Evolutionary conservation across 2,888 invertebrate genomes (phyloP).

Genomic region (Dolichopus griseipennis): DNA sequence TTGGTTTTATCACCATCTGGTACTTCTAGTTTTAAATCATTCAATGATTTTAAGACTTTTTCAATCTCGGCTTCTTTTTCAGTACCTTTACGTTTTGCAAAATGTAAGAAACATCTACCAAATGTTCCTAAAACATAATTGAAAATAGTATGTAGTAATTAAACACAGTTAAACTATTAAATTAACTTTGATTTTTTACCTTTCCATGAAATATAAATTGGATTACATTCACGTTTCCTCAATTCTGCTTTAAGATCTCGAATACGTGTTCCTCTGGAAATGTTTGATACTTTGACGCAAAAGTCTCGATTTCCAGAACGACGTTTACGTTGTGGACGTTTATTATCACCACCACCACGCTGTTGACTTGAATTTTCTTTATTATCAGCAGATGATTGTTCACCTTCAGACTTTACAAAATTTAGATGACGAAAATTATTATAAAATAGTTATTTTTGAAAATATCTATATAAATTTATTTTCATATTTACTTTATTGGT

Average conservation of each 20-base stretch:
- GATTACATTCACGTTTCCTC: constrained; percentile 64
- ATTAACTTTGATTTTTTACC: constrained; percentile 30
- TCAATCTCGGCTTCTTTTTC: constrained; percentile 39
- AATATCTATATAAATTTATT: neutral
- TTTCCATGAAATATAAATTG: constrained; percentile 68
- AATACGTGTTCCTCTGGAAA: constrained; percentile 60
- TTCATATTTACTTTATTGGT: constrained; percentile 24
- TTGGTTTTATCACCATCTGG: constrained; percentile 23
- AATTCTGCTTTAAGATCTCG: constrained; percentile 67
- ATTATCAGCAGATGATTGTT: constrained; percentile 37
- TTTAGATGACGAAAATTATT: neutral
- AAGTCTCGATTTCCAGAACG: constrained; percentile 33
- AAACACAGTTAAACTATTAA: neutral
- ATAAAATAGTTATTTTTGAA: no score
- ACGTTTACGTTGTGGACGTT: neutral
- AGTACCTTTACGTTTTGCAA: constrained; percentile 54
- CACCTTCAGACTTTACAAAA: constrained; percentile 35
- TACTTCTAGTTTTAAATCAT: constrained; percentile 33
- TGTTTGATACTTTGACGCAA: constrained; percentile 56
- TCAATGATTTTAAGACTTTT: constrained; percentile 38
- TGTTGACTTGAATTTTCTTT: constrained; percentile 25
- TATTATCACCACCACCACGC: constrained; percentile 7
- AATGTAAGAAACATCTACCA: constrained; percentile 66
- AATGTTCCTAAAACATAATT: constrained; percentile 47
- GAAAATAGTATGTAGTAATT: neutral